A percentile compares a stretch with the other conserved stretches of the same genome.
Conservation (phyloP, 1,140 invertebrate species). For the Trypoxylus dichotomus region DNA sequence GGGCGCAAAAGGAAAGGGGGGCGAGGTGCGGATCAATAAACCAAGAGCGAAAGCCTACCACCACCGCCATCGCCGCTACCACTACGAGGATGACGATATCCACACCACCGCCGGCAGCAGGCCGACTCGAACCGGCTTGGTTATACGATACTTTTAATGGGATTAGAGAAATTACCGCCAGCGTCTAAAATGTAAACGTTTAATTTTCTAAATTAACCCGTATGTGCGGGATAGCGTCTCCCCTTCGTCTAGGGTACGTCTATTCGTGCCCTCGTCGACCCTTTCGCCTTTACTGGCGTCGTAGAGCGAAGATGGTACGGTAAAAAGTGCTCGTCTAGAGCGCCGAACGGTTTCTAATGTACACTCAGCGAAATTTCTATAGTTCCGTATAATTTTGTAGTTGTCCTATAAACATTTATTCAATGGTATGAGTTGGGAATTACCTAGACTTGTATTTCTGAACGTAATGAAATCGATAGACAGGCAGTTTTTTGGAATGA, state of each 20-base stretch:
- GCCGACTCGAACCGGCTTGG: conserved; percentile 27
- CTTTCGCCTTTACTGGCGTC: no score
- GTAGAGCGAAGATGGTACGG: no score
- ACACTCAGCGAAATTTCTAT: no score
- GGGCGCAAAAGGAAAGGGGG: conserved; percentile 6
- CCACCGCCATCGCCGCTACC: background rate
- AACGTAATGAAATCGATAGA: no score
- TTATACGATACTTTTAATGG: conserved; percentile 47
- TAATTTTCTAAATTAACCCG: conserved; percentile 37
- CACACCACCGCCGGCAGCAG: background rate
- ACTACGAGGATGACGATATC: no score
- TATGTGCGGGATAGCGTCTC: background rate
- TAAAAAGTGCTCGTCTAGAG: no score
- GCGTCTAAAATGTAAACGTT: conserved; percentile 44
- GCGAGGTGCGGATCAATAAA: conserved; percentile 37
- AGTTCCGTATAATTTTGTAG: no score
- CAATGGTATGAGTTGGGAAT: no score
- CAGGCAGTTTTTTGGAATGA: no score
- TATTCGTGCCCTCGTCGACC: background rate
- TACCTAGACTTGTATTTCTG: no score
- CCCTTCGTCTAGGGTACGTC: background rate
- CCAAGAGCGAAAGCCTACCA: conserved; percentile 30
- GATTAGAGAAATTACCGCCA: conserved; percentile 46
- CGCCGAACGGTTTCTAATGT: no score
- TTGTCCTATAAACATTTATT: no score